Conservation (phyloP, 1,140 invertebrate genomes). For the Andricus grossulariae region DNA sequence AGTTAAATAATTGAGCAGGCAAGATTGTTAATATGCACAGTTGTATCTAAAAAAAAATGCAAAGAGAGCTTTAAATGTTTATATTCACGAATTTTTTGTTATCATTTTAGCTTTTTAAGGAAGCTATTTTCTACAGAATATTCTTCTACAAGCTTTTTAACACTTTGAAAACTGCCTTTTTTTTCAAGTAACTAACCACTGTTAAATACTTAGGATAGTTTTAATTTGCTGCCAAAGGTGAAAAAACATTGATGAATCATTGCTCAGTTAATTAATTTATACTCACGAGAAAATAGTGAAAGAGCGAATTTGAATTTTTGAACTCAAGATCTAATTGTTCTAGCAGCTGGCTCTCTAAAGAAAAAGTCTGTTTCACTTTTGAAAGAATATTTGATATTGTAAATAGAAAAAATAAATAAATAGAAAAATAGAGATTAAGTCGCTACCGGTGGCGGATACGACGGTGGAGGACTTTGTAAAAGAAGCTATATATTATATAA, state of each 20-base stretch:
- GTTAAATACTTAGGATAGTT: conserved; percentile 6
- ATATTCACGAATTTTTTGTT: not conserved
- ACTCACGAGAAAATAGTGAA: not conserved
- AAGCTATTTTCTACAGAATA: no score
- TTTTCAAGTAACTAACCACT: not conserved
- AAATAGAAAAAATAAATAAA: not conserved
- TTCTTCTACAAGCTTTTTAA: not conserved
- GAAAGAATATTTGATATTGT: conserved; percentile 25
- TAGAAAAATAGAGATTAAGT: conserved; percentile 4
- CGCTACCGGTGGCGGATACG: conserved; percentile 19
- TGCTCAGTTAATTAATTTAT: conserved; percentile 25
- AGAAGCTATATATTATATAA: conserved; percentile 18
- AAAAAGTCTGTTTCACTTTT: conserved; percentile 2
- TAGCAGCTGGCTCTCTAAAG: conserved; percentile 9
- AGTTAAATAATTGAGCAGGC: not conserved
- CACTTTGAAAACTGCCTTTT: conserved; percentile 10
- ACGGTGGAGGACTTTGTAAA: conserved; percentile 29
- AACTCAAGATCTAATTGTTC: conserved; percentile 10
- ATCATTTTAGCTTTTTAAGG: no score
- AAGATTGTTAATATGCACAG: not conserved
- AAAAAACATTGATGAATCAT: not conserved
- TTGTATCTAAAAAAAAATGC: not conserved
- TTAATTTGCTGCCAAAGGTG: conserved; percentile 28
- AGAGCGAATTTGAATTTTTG: conserved; percentile 1
- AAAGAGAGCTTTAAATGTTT: conserved; percentile 26